phyloP scores from a whole-genome alignment of 35 echinoderm and acorn worm genomes.

The Apostichopus japonicus region DNA sequence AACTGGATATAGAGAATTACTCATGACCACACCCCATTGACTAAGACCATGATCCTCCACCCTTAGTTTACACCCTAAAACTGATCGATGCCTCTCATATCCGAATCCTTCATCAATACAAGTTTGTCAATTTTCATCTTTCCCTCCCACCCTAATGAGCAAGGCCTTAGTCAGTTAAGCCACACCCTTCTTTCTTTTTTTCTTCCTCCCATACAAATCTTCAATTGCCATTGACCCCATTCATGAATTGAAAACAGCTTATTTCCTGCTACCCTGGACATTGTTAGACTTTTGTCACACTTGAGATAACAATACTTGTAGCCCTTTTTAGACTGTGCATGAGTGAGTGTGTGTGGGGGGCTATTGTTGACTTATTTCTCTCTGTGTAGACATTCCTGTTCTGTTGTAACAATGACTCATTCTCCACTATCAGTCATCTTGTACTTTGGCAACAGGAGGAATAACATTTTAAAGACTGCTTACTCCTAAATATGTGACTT shows the following conservation, averaged over 20 bases:
- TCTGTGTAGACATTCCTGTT: conserved; percentile 28
- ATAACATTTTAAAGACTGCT: no score
- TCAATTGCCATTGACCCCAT: background rate
- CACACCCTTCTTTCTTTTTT: background rate
- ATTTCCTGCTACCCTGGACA: conserved; percentile 61
- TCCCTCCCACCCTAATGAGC: background rate
- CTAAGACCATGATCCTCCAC: no score
- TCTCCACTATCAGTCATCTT: background rate
- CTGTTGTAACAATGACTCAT: conserved; percentile 51
- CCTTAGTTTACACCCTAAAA: no score
- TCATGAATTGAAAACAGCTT: background rate
- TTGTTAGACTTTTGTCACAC: background rate
- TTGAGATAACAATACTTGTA: background rate
- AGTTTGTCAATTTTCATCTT: no score
- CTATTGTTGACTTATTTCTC: background rate
- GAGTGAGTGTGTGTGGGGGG: background rate
- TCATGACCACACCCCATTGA: no score
- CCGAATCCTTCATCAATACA: no score
- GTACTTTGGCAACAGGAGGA: background rate
- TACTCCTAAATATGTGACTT: no score
- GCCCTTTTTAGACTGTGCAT: background rate
- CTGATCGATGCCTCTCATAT: no score
- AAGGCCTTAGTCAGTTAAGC: conserved; percentile 15
- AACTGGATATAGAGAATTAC: no score
- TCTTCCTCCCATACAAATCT: background rate